These are phyloP conservation scores for Alexandromys oeconomus DNA, from an alignment of 2,797 vertebrate species.

Conservation along the genomic window DNA sequence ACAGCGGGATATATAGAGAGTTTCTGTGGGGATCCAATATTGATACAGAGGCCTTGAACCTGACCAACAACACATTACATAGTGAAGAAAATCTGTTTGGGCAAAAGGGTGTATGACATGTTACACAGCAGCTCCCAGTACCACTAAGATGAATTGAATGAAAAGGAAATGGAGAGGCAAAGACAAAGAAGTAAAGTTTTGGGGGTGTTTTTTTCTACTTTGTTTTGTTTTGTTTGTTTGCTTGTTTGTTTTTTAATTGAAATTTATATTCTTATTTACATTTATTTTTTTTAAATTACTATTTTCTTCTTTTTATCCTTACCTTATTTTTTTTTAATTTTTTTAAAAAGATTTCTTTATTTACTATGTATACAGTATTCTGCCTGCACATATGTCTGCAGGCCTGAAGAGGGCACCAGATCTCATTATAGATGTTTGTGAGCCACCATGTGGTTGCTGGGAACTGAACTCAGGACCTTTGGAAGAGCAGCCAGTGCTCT, in stretches of 20 bases:
- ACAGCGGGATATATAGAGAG: neutral
- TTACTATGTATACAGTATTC: too few species aligned
- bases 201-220: neutral
- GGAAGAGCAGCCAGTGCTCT: too few species aligned
- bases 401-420: too few species aligned
- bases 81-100: neutral
- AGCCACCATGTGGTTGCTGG: too few species aligned
- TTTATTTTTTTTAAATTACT: neutral
- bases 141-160: neutral
- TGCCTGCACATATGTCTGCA: too few species aligned
- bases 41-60: neutral
- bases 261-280: neutral
- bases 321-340: neutral
- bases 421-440: too few species aligned
- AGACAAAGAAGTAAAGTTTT: neutral
- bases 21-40: neutral
- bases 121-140: neutral
- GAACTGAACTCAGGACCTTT: too few species aligned
- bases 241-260: neutral
- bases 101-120: neutral
- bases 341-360: too few species aligned
- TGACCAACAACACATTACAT: neutral
- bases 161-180: neutral
- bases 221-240: neutral
- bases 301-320: neutral